These are phyloP conservation scores for Zosterops lateralis DNA, from an alignment of 2,113 vertebrate genomes.

Conservation along the genomic window DNA sequence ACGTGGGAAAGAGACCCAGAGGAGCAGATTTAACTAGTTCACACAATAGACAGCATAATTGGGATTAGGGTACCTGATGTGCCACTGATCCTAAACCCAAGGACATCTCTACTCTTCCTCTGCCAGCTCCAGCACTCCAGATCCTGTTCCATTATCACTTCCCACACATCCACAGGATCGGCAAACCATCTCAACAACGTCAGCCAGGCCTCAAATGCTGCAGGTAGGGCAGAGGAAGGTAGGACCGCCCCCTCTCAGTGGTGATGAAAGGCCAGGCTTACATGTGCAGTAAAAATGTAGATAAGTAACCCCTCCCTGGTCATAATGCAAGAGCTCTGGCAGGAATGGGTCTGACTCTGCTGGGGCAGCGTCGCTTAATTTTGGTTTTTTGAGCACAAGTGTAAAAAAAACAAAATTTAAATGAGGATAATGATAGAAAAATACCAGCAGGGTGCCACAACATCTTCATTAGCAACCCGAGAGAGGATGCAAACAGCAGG, in stretches of 20 bases:
- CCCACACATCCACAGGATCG: background rate
- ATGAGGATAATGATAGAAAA: constrained; percentile 33
- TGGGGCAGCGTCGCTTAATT: rapidly evolving
- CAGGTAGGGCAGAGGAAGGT: background rate
- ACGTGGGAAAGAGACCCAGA: background rate
- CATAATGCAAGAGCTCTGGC: background rate
- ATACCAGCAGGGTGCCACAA: constrained; percentile 1
- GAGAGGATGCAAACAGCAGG: constrained; percentile 3
- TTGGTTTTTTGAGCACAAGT: background rate
- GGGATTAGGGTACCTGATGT: background rate
- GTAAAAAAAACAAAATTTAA: background rate
- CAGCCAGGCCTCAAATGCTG: rapidly evolving
- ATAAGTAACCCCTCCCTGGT: background rate
- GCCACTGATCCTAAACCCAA: background rate
- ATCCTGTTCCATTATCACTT: background rate
- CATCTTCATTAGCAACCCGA: constrained; percentile 20
- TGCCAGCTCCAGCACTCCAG: background rate
- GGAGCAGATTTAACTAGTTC: background rate
- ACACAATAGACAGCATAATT: background rate
- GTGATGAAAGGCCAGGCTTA: background rate
- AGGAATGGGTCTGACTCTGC: background rate
- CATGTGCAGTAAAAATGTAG: rapidly evolving
- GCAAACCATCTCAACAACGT: background rate
- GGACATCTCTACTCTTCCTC: background rate
- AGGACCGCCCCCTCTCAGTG: background rate